These are phyloP conservation scores for Pomacea maculata DNA, from an alignment of 1,140 invertebrate species.

Conservation along the genomic window DNA sequence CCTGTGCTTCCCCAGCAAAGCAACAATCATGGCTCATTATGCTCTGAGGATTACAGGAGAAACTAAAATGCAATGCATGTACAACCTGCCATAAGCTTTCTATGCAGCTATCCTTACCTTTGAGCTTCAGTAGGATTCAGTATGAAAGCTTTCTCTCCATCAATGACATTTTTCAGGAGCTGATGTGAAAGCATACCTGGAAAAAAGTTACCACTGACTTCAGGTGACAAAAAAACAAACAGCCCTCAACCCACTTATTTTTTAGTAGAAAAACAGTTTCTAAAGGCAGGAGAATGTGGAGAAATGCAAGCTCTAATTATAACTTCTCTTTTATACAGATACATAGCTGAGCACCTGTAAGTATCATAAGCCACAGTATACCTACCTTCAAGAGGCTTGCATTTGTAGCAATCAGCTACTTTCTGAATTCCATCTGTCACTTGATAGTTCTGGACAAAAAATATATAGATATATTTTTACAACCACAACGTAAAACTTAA, in stretches of 20 bases:
- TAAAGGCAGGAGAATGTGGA: background rate
- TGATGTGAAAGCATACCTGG: constrained; percentile 96
- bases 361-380: too few relatives aligned
- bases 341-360: background rate
- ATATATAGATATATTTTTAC: background rate
- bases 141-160: constrained; percentile 99
- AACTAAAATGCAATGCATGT: too few relatives aligned
- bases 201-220: constrained; percentile 18
- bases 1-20: too few relatives aligned
- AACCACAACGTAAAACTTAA: too few relatives aligned
- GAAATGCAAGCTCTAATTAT: background rate
- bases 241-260: background rate
- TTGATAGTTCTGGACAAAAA: constrained; percentile 80
- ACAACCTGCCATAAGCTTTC: too few relatives aligned
- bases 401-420: constrained; percentile 90
- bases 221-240: background rate
- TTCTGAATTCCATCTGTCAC: constrained; percentile 95
- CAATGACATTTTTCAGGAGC: constrained; percentile 81
- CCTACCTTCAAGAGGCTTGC: constrained; percentile 92
- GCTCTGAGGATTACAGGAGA: too few relatives aligned
- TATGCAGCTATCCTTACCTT: constrained; percentile 51
- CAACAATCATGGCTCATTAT: too few relatives aligned
- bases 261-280: background rate
- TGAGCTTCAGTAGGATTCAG: constrained; percentile 98
- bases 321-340: background rate